Conservation (phyloP, 1,140 invertebrate genomes). For the Pseudomyrmex cubaensis region DNA sequence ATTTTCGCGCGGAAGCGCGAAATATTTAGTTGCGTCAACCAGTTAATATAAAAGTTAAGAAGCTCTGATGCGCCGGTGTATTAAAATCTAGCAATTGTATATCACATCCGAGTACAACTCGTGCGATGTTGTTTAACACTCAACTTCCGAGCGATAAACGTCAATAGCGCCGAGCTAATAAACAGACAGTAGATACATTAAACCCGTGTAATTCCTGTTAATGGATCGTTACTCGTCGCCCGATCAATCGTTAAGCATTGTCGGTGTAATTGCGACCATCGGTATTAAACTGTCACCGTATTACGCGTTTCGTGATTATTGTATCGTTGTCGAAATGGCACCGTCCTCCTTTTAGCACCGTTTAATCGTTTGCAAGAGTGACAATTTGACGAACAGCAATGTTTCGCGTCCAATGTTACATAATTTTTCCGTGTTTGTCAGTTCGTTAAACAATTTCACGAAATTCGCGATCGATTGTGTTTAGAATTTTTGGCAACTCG, state of each 20-base stretch:
- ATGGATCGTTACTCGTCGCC: conserved; percentile 65
- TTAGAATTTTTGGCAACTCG: too few species aligned
- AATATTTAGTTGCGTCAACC: background rate
- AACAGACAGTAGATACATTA: conserved; percentile 68
- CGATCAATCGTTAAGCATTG: conserved; percentile 69
- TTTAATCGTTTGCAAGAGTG: conserved; percentile 31
- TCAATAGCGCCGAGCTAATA: conserved; percentile 52
- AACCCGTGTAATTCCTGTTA: conserved; percentile 70
- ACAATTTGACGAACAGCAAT: conserved; percentile 9
- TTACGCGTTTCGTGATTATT: conserved; percentile 42
- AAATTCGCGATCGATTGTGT: background rate
- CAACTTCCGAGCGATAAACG: conserved; percentile 48
- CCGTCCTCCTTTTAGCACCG: conserved; percentile 28
- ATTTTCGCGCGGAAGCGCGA: background rate
- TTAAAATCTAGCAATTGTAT: background rate
- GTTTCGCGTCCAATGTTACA: background rate
- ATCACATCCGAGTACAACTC: background rate
- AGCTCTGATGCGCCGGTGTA: background rate
- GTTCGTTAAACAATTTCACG: background rate
- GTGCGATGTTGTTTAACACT: conserved; percentile 14
- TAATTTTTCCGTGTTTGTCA: background rate
- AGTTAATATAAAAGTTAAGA: background rate
- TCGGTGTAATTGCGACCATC: conserved; percentile 63
- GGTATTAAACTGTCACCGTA: conserved; percentile 56
- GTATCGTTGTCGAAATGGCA: conserved; percentile 45